Evolutionary conservation across 1,140 invertebrate species (phyloP).

Genomic region (Drosophila miranda): DNA sequence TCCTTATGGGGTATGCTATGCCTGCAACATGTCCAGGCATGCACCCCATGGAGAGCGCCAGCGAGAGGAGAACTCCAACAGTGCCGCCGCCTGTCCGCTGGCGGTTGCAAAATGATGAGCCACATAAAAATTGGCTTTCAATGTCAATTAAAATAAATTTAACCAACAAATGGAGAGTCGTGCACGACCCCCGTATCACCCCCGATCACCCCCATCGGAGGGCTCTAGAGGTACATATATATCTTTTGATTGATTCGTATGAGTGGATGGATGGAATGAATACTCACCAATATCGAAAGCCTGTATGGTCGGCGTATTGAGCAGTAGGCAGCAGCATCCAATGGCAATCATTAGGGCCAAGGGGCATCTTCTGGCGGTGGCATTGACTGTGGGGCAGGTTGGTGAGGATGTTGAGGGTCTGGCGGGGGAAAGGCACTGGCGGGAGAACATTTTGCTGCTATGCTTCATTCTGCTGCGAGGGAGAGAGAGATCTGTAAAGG

Average conservation of each 20-base stretch:
- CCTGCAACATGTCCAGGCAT: constrained; percentile 21
- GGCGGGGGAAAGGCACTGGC: constrained; percentile 78
- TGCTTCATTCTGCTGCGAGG: constrained; percentile 44
- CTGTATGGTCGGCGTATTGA: constrained; percentile 58
- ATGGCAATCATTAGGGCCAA: constrained; percentile 67
- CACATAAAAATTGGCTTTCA: constrained; percentile 67
- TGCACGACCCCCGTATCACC: neutral
- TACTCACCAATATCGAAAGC: constrained; percentile 80
- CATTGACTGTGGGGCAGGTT: constrained; percentile 17
- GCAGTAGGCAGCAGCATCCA: constrained; percentile 55
- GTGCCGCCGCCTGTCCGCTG: constrained; percentile 54
- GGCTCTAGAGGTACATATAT: neutral
- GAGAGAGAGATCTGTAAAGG: constrained; percentile 62
- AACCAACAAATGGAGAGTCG: neutral
- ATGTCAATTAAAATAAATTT: constrained; percentile 73
- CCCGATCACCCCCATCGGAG: too few relatives aligned
- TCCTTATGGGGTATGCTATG: constrained; percentile 11
- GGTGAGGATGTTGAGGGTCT: constrained; percentile 27
- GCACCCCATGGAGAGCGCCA: constrained; percentile 34
- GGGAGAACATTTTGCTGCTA: constrained; percentile 65
- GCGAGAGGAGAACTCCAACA: constrained; percentile 37
- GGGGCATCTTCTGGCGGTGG: constrained; percentile 35
- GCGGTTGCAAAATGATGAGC: constrained; percentile 51
- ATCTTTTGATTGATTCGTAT: constrained; percentile 41
- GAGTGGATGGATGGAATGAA: constrained; percentile 17